These are phyloP conservation scores for Cyclargus thomasi DNA, from an alignment of 1,140 invertebrate genomes.

Conservation along the genomic window DNA sequence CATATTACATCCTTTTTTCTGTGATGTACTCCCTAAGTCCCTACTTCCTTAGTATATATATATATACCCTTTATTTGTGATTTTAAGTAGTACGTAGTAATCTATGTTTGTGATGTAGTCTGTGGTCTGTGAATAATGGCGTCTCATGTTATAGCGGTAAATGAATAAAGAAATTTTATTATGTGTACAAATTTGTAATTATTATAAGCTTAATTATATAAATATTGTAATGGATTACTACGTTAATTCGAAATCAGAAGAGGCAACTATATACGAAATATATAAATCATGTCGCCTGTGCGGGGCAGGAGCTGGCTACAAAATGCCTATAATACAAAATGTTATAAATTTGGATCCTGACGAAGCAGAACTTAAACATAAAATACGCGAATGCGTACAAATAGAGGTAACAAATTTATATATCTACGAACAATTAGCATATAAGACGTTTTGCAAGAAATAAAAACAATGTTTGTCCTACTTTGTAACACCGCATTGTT, in stretches of 20 bases:
- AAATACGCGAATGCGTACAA: constrained; percentile 68
- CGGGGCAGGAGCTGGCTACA: constrained; percentile 67
- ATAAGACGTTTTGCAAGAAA: no score
- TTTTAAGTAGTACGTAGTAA: no score
- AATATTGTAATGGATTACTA: constrained; percentile 53
- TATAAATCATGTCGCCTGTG: constrained; percentile 69
- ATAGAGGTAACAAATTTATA: constrained; percentile 51
- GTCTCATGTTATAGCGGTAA: constrained; percentile 28
- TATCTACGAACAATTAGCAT: neutral
- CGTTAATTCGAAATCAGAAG: constrained; percentile 45
- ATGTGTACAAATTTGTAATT: neutral
- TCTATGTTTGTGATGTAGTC: no score
- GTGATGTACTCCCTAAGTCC: no score
- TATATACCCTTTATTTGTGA: no score
- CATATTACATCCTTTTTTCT: no score
- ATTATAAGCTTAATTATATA: constrained; percentile 6
- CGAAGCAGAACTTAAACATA: constrained; percentile 57
- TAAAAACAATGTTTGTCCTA: no score
- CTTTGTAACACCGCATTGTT: no score
- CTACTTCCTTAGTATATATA: no score
- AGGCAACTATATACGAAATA: constrained; percentile 63
- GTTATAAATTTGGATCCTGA: constrained; percentile 42
- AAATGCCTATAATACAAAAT: constrained; percentile 71
- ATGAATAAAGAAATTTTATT: constrained; percentile 13
- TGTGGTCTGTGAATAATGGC: constrained; percentile 18